Base-by-base conservation (phyloP, 2,113 vertebrate species). In the Felis chaus region DNA sequence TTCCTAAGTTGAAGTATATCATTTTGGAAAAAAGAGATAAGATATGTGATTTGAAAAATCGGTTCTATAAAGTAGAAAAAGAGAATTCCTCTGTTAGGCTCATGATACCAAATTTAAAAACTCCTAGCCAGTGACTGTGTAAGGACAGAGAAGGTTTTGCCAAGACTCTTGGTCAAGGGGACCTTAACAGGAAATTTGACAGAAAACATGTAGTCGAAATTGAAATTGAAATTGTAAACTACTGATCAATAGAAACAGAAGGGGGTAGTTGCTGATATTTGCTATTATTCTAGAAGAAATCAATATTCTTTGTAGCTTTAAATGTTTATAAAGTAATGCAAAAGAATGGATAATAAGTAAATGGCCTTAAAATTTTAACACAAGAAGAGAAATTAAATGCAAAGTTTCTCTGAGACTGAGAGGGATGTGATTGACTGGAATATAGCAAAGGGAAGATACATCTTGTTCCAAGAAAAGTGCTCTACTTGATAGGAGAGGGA, bases 241-340 rank as follows among this genome's bases (percentile, higher is more conserved):
- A 79, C 3, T 66, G 61, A 71, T 55, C n/a, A 21, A 48, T 21
- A 69, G 27, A 74, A 96, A 97, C n/a, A 93, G n/a, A 95, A 96
- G 36, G 18, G 25, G 23, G 6, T 82, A 1, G 69, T 50, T 55
- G 36, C 33, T 94, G 29, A 82, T 91, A 71, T 57, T 95, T 74
- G 33, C 57, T 61, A 16, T 41, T 81, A 31, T 96, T 93, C 33
- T 55, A 39, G 14, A 85, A 88, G 39, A 6, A 93, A 93, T 73
- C 45, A 93, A 21, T 89, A 74, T n/a, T 68, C 6, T 61, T 81
- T 39, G 36, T 80, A 39, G 36, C 31, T 5, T 96, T 21, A 82
- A 57, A 85, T 80, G 33, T 71, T 71, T 94, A 73, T 88, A 79
- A 91, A 91, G 53, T 61, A 84, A 93, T 71, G 9, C 18, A 91